A percentile compares a stretch with the other conserved stretches of the same genome.
Evolutionary conservation across 2,113 vertebrate species (phyloP).

Genomic region (Hemiscyllium ocellatum): DNA sequence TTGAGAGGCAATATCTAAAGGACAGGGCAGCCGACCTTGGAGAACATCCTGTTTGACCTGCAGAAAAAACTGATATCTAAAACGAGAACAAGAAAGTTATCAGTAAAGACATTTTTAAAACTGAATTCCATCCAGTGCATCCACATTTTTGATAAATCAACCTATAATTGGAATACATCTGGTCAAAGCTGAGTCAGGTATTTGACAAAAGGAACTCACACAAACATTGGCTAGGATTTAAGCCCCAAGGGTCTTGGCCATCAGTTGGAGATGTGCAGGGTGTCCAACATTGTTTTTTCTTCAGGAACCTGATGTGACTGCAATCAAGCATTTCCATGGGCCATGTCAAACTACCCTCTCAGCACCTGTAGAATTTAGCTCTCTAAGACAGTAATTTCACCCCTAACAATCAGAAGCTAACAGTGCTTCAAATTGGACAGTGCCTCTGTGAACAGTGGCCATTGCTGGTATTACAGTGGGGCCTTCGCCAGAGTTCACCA

Average conservation of each 20-base stretch:
- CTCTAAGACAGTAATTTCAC: neutral
- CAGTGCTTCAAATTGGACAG: neutral
- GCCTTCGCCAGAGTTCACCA: neutral
- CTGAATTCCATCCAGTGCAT: neutral
- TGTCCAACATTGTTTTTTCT: neutral
- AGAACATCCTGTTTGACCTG: conserved; percentile 83
- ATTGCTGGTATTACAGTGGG: too few species aligned
- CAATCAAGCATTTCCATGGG: neutral
- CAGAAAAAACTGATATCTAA: conserved; percentile 81
- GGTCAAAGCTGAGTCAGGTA: neutral
- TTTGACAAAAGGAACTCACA: neutral
- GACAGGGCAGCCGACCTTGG: conserved; percentile 73
- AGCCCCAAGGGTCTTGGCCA: neutral
- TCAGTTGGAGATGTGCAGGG: neutral
- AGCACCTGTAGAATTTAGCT: neutral
- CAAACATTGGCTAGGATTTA: neutral
- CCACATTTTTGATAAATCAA: neutral
- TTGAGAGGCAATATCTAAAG: conserved; percentile 57
- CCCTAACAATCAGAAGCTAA: too few species aligned
- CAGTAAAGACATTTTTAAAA: neutral
- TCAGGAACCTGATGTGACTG: neutral
- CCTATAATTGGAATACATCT: neutral
- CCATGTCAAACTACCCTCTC: too few species aligned
- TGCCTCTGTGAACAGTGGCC: neutral
- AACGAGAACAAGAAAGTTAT: conserved; percentile 45